Percentiles rank a stretch among this genome's conserved stretches.
These are phyloP conservation scores for Oryzias melastigma DNA, from an alignment of 2,113 vertebrate genomes.

Conservation along the genomic window DNA sequence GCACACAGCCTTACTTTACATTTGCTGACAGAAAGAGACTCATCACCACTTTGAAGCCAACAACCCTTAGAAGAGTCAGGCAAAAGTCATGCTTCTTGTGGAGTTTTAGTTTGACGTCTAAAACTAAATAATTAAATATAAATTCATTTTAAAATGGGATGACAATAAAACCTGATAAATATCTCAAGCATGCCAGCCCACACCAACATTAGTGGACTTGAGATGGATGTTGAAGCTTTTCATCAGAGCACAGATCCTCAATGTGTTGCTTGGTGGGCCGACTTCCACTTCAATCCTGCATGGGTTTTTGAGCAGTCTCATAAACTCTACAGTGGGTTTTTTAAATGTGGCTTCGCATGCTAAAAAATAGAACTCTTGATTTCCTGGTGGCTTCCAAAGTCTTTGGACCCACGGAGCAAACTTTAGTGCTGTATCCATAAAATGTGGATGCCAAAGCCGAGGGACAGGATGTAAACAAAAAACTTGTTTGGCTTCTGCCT, in stretches of 20 bases:
- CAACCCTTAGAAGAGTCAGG: not conserved
- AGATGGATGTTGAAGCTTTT: conserved; percentile 31
- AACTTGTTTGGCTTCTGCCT: too few relatives aligned
- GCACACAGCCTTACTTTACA: conserved; percentile 24
- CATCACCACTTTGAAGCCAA: conserved; percentile 52
- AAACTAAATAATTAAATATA: not conserved
- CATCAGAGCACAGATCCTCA: conserved; percentile 44
- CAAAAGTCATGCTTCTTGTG: not conserved
- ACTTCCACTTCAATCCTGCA: conserved; percentile 30
- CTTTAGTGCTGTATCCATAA: not conserved
- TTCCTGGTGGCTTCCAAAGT: conserved; percentile 1
- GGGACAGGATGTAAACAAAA: not conserved
- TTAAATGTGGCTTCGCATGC: conserved; percentile 26
- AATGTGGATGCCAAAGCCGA: not conserved
- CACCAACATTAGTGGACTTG: conserved; percentile 38
- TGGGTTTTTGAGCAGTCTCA: conserved; percentile 35
- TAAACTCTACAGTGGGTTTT: conserved; percentile 21
- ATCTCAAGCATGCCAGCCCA: conserved; percentile 47
- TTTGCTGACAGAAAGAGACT: conserved; percentile 16
- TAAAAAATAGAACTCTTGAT: conserved; percentile 27
- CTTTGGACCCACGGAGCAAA: not conserved
- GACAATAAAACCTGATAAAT: conserved; percentile 41
- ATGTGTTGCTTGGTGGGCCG: conserved; percentile 23
- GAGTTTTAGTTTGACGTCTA: too few relatives aligned
- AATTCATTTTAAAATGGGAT: conserved; percentile 1